Conservation (phyloP, 2,888 invertebrate genomes). For the Diogma glabrata region DNA sequence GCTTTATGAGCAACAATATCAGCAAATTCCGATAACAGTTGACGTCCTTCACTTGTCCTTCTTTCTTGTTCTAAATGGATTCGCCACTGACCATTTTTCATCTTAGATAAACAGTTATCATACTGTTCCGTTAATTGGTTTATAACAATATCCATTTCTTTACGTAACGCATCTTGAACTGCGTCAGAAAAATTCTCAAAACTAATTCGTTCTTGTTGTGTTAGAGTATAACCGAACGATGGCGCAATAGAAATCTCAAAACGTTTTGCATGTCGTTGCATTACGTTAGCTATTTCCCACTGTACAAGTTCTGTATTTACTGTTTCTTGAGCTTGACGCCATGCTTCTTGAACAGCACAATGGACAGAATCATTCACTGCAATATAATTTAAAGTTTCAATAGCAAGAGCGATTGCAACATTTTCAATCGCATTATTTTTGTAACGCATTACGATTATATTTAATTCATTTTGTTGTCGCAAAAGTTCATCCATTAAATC, state of each 20-base stretch:
- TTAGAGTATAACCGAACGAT: slow-evolving; percentile 46
- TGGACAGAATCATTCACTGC: slow-evolving; percentile 45
- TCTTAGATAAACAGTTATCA: slow-evolving; percentile 48
- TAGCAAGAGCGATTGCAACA: slow-evolving; percentile 56
- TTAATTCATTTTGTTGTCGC: slow-evolving; percentile 48
- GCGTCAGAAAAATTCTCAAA: slow-evolving; percentile 65
- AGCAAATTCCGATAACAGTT: slow-evolving; percentile 50
- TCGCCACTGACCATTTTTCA: slow-evolving; percentile 41
- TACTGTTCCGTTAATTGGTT: slow-evolving; percentile 55
- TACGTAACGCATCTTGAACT: slow-evolving; percentile 56
- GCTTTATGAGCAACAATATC: slow-evolving; percentile 64
- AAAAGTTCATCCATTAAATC: slow-evolving; percentile 33
- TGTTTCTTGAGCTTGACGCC: slow-evolving; percentile 62
- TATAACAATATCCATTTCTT: slow-evolving; percentile 60
- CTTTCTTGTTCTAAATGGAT: slow-evolving; percentile 39
- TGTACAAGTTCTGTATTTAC: slow-evolving; percentile 64
- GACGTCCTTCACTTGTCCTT: slow-evolving; percentile 38
- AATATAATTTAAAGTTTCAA: slow-evolving; percentile 53
- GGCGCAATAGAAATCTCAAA: slow-evolving; percentile 51
- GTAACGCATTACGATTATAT: slow-evolving; percentile 48
- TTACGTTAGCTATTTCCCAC: slow-evolving; percentile 63
- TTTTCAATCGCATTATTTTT: slow-evolving; percentile 57
- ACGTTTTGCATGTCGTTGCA: slow-evolving; percentile 54
- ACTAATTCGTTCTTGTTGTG: slow-evolving; percentile 55
- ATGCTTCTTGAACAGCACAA: slow-evolving; percentile 59